These are phyloP conservation scores for Julus scanicus DNA, from an alignment of 2,888 invertebrate genomes.

Conservation along the genomic window DNA sequence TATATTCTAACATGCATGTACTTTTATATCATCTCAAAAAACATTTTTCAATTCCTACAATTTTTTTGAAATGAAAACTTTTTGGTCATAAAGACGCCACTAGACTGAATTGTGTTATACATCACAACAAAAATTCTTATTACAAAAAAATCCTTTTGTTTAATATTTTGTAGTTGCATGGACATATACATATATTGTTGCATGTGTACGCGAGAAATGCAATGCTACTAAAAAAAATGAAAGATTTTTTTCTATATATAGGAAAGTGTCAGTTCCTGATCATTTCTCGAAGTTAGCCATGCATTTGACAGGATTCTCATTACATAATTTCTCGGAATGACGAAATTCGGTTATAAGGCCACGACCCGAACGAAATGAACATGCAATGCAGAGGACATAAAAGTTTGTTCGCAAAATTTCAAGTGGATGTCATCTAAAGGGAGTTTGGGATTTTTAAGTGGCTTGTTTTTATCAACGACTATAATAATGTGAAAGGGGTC, in stretches of 20 bases:
- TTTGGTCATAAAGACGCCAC: too few species aligned
- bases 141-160: too few species aligned
- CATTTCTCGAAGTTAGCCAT: not conserved
- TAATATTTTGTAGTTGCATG: too few species aligned
- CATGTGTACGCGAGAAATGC: too few species aligned
- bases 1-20: too few species aligned
- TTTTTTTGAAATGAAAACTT: too few species aligned
- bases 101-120: too few species aligned
- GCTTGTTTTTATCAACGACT: not conserved
- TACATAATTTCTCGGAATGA: not conserved
- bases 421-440: not conserved
- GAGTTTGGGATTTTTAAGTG: conserved; percentile 23
- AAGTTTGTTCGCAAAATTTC: not conserved
- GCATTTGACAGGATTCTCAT: not conserved
- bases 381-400: not conserved
- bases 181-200: too few species aligned
- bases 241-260: not conserved
- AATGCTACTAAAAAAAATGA: not conserved
- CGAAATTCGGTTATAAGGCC: not conserved
- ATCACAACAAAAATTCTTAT: too few species aligned
- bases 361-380: not conserved
- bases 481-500: not conserved
- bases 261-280: not conserved
- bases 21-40: too few species aligned
- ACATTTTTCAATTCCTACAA: too few species aligned